Evolutionary conservation across 2,888 invertebrate species (phyloP).

Genomic region (Vanessa cardui): DNA sequence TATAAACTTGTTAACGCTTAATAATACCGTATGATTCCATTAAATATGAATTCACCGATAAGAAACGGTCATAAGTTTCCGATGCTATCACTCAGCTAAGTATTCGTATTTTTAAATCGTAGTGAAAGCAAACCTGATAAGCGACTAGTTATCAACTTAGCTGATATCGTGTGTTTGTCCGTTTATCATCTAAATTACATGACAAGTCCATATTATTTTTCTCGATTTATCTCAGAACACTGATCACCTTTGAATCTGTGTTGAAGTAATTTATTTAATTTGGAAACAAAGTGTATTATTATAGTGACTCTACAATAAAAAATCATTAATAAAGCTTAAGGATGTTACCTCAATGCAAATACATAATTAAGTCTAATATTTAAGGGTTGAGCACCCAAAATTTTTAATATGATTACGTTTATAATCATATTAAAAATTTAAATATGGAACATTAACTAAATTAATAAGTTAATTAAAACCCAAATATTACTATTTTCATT

Average conservation of each 20-base stretch:
- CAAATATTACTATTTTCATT: too few relatives aligned
- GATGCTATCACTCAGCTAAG: slow-evolving; percentile 1
- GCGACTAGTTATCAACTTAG: neutral
- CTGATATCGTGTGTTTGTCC: neutral
- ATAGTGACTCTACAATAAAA: too few relatives aligned
- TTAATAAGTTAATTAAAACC: too few relatives aligned
- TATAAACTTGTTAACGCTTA: neutral
- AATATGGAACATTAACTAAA: too few relatives aligned
- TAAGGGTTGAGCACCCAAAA: too few relatives aligned
- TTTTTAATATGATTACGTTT: too few relatives aligned
- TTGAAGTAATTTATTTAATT: neutral
- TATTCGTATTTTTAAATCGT: slow-evolving; percentile 2
- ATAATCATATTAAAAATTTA: too few relatives aligned
- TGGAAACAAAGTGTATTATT: too few relatives aligned
- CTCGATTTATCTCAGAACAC: neutral
- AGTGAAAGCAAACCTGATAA: slow-evolving; percentile 8
- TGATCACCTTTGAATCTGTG: slow-evolving; percentile 10
- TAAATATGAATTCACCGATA: neutral
- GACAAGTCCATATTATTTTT: slow-evolving; percentile 2
- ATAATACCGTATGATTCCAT: neutral
- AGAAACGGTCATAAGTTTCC: neutral
- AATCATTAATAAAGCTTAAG: too few relatives aligned
- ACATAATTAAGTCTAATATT: too few relatives aligned
- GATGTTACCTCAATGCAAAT: too few relatives aligned
- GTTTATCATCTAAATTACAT: slow-evolving; percentile 6